Conservation (phyloP, 92 coral and sea anemone genomes). For the Blastomussa wellsi region DNA sequence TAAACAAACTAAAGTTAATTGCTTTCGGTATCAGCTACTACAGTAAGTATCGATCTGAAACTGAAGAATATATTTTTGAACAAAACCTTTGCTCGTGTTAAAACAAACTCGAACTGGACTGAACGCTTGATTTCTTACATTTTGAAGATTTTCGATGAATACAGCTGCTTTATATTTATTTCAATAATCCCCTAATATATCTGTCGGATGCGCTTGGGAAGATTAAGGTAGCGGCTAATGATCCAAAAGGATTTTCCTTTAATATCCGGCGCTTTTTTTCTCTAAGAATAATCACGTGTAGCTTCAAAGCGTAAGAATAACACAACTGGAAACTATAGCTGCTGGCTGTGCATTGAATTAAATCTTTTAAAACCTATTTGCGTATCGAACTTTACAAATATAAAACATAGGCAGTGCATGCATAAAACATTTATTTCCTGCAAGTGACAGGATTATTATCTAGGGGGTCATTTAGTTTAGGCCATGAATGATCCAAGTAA, state of each 20-base stretch:
- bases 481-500: neutral
- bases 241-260: neutral
- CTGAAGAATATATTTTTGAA: neutral
- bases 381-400: neutral
- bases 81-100: neutral
- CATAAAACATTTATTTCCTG: neutral
- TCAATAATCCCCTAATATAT: neutral
- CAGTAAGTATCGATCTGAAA: neutral
- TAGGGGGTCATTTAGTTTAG: too few relatives aligned
- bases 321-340: neutral
- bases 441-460: too few relatives aligned
- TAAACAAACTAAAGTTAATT: conserved; percentile 7
- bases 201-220: neutral
- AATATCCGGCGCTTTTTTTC: too few relatives aligned
- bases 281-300: neutral
- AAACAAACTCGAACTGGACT: neutral
- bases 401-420: too few relatives aligned
- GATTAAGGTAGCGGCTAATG: neutral
- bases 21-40: neutral
- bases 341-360: neutral
- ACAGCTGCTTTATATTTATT: neutral
- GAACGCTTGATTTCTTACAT: neutral
- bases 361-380: too few relatives aligned
- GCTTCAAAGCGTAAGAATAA: neutral
- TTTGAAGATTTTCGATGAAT: neutral